Conservation (phyloP, 2,113 vertebrate species). For the Pterophyllum scalare region DNA sequence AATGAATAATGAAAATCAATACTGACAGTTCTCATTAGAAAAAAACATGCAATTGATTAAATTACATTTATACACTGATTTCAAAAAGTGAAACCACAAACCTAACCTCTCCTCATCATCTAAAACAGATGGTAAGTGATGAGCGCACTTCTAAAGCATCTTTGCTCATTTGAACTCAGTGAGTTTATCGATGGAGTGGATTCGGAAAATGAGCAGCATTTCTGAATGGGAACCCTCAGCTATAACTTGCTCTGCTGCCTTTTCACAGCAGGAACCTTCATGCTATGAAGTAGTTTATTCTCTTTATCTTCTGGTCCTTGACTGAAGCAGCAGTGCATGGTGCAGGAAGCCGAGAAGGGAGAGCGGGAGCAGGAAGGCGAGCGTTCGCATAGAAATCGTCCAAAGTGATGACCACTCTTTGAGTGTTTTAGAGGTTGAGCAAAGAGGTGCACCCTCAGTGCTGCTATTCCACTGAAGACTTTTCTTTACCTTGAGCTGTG, state of each 20-base stretch:
- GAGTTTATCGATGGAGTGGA: neutral
- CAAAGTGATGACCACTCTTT: neutral
- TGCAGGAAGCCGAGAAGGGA: neutral
- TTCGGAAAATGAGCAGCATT: neutral
- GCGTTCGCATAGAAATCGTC: neutral
- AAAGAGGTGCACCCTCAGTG: neutral
- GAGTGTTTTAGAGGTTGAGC: neutral
- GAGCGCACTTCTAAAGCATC: neutral
- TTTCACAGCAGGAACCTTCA: neutral
- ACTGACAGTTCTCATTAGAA: neutral
- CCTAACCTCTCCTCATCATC: neutral
- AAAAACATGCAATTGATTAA: neutral
- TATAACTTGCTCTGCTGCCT: neutral
- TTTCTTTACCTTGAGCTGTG: neutral
- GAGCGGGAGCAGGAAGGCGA: neutral
- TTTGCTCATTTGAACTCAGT: accelerated
- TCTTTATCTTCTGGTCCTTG: neutral
- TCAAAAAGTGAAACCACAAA: neutral
- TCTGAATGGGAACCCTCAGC: neutral
- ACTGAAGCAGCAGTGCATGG: neutral
- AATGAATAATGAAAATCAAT: neutral
- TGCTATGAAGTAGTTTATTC: neutral
- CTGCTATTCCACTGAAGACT: neutral
- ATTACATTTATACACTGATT: neutral
- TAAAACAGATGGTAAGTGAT: neutral